Evolutionary conservation across 1,140 invertebrate species (phyloP).

Genomic region (Anagrus nilaparvatae): DNA sequence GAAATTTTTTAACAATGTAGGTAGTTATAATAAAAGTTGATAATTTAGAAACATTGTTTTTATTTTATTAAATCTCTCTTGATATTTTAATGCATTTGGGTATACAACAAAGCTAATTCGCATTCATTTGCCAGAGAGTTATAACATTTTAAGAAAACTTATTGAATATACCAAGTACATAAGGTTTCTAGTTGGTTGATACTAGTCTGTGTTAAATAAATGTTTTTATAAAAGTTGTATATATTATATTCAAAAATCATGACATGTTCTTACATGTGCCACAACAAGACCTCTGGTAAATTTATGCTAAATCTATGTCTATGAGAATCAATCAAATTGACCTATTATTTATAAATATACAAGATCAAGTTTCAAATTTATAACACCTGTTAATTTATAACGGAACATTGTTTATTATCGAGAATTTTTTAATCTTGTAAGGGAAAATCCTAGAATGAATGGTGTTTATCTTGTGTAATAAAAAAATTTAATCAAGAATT

Average conservation of each 20-base stretch:
- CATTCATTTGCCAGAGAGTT: conserved; percentile 25
- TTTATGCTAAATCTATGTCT: conserved; percentile 23
- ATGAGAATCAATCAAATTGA: conserved; percentile 35
- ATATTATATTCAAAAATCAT: neutral
- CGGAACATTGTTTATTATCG: too few species aligned
- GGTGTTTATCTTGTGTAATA: too few species aligned
- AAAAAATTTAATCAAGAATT: too few species aligned
- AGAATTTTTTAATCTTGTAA: too few species aligned
- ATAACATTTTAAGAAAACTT: conserved; percentile 27
- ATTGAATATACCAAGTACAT: conserved; percentile 30
- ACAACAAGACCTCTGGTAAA: too few species aligned
- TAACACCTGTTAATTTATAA: too few species aligned
- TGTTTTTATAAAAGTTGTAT: conserved; percentile 1
- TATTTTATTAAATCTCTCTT: conserved; percentile 5
- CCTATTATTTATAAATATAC: conserved; percentile 16
- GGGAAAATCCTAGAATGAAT: too few species aligned
- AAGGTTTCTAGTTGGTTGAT: conserved; percentile 25
- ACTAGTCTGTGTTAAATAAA: conserved; percentile 20
- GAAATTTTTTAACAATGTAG: conserved; percentile 21
- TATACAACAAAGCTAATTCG: conserved; percentile 33
- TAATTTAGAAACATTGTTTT: too few species aligned
- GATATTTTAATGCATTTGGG: conserved; percentile 11
- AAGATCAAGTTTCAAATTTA: too few species aligned
- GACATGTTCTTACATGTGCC: too few species aligned
- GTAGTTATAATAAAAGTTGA: conserved; percentile 25